Evolutionary conservation across 1,140 invertebrate genomes (phyloP).

Genomic region (silkworm (Bombyx mori)): DNA sequence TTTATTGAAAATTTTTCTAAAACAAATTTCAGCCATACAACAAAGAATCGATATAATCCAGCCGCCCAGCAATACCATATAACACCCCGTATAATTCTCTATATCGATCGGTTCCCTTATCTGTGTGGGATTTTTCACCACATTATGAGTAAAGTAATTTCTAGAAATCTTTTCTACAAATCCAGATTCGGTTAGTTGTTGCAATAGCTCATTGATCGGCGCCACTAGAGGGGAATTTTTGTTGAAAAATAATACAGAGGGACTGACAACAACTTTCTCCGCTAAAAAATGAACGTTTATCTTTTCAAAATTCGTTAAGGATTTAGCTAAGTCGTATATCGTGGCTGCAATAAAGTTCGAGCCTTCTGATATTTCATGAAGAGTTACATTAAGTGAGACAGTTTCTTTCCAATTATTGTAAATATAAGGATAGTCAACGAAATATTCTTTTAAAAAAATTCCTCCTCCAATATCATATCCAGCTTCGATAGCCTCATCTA

Average conservation of each 20-base stretch:
- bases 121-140: no score
- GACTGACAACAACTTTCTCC: slow-evolving; percentile 29
- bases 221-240: slow-evolving; percentile 40
- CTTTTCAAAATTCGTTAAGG: slow-evolving; percentile 24
- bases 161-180: slow-evolving; percentile 37
- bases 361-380: slow-evolving; percentile 32
- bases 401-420: slow-evolving; percentile 36
- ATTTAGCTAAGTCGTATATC: slow-evolving; percentile 29
- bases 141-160: slow-evolving; percentile 18
- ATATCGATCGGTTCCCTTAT: slow-evolving; percentile 26
- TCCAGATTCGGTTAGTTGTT: slow-evolving; percentile 33
- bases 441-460: slow-evolving; percentile 42
- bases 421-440: slow-evolving; percentile 31
- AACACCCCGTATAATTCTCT: slow-evolving; percentile 45
- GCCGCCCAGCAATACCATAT: slow-evolving; percentile 32
- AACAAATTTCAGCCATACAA: slow-evolving; percentile 36
- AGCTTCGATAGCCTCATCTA: slow-evolving; percentile 37
- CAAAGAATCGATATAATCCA: slow-evolving; percentile 35
- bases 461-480: slow-evolving; percentile 45
- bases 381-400: slow-evolving; percentile 27
- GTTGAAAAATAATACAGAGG: slow-evolving; percentile 47
- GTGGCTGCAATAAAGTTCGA: slow-evolving; percentile 44
- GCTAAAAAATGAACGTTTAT: slow-evolving; percentile 31
- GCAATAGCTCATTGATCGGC: slow-evolving; percentile 32
- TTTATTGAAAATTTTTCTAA: slow-evolving; percentile 14